Conservation (phyloP, 2,888 invertebrate species). For the Rhamphomyia laevipes region DNA sequence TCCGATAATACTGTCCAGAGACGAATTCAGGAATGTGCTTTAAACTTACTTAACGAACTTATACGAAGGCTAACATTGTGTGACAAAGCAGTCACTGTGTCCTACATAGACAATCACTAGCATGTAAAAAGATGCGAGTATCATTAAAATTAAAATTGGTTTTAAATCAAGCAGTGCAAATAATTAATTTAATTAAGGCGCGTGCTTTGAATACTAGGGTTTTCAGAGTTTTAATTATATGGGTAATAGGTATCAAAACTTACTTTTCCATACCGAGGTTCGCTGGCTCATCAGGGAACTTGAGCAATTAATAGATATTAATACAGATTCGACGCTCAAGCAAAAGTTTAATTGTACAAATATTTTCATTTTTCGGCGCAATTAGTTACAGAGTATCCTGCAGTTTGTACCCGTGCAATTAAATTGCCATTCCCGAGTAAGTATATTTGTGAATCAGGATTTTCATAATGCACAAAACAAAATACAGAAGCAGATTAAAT, state of each 20-base stretch:
- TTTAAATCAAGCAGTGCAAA: constrained; percentile 6
- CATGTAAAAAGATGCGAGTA: too few relatives aligned
- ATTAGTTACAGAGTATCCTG: background rate
- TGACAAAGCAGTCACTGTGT: constrained; percentile 7
- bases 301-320: background rate
- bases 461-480: background rate
- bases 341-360: background rate
- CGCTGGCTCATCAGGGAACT: background rate
- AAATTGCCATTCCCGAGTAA: background rate
- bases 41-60: background rate
- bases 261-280: too few relatives aligned
- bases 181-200: constrained; percentile 7
- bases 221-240: background rate
- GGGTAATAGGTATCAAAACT: background rate
- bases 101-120: too few relatives aligned
- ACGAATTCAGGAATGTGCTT: background rate
- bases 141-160: too few relatives aligned
- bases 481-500: background rate
- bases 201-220: background rate
- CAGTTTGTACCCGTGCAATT: background rate
- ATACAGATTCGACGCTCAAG: background rate
- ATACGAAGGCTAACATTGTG: background rate
- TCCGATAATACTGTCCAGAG: background rate
- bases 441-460: constrained; percentile 2
- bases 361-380: background rate